Percentiles rank a stretch among this genome's conserved stretches.
phyloP scores from a whole-genome alignment of 2,113 vertebrate species.

The Salvelinus fontinalis region DNA sequence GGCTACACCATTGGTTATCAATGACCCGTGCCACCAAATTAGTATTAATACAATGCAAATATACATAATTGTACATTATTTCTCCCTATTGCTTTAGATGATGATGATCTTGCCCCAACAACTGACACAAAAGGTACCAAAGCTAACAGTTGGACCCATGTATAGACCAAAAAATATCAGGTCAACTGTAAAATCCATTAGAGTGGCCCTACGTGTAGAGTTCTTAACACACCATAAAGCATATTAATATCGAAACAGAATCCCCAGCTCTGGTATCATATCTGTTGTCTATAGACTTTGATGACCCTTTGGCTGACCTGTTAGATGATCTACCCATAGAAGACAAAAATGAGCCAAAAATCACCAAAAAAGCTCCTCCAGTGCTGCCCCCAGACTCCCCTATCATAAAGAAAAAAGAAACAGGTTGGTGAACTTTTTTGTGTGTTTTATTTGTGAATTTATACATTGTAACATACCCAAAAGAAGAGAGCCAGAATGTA shows the following conservation, averaged over 20 bases:
- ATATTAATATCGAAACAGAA: not conserved
- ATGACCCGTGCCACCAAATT: not conserved
- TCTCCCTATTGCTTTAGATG: slow-evolving; percentile 50
- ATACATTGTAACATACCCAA: no score
- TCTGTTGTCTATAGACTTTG: slow-evolving; percentile 57
- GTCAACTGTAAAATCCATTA: not conserved
- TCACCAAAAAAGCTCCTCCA: slow-evolving; percentile 30
- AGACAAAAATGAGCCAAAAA: slow-evolving; percentile 45
- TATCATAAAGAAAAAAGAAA: slow-evolving; percentile 32
- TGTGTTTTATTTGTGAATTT: not conserved
- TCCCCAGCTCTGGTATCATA: not conserved
- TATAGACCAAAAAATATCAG: not conserved
- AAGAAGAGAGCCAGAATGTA: not conserved
- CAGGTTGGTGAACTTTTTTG: not conserved
- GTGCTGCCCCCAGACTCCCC: slow-evolving; percentile 36
- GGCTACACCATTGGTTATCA: not conserved
- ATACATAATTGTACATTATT: slow-evolving; percentile 15
- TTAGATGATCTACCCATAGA: slow-evolving; percentile 68
- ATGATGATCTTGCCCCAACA: slow-evolving; percentile 35
- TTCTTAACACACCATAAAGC: not conserved
- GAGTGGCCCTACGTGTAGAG: not conserved
- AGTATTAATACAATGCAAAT: not conserved
- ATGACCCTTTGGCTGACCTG: slow-evolving; percentile 73
- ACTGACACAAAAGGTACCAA: slow-evolving; percentile 36
- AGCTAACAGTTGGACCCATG: not conserved